Evolutionary conservation across 2,797 vertebrate species (phyloP).

Genomic region (Amblyraja radiata): DNA sequence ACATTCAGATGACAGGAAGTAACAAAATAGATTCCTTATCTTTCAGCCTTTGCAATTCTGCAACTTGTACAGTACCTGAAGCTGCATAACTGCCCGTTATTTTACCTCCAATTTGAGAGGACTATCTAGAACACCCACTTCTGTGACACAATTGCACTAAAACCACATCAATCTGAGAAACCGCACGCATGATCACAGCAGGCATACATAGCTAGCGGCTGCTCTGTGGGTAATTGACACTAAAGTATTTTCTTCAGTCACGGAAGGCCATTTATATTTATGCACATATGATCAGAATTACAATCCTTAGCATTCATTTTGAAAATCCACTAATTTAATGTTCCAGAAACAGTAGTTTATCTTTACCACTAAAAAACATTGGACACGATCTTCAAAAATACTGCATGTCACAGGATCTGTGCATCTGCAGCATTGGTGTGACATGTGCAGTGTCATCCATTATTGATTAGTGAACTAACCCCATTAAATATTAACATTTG

Average conservation of each 20-base stretch:
- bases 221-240: background rate
- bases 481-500: background rate
- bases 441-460: background rate
- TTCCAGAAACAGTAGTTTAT: background rate
- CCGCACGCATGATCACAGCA: background rate
- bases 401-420: background rate
- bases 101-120: background rate
- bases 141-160: no score
- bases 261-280: background rate
- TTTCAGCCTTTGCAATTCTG: background rate
- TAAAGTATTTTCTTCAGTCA: background rate
- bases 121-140: background rate
- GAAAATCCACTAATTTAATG: background rate
- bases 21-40: background rate
- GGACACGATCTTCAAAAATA: background rate
- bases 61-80: background rate
- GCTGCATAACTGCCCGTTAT: background rate
- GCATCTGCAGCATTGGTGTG: background rate
- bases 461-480: background rate
- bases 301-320: background rate
- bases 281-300: no score
- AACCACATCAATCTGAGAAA: background rate
- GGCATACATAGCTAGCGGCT: background rate
- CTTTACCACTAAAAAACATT: background rate
- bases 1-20: background rate